phyloP scores from a whole-genome alignment of 2,888 invertebrate genomes.

The Conomelus anceps region DNA sequence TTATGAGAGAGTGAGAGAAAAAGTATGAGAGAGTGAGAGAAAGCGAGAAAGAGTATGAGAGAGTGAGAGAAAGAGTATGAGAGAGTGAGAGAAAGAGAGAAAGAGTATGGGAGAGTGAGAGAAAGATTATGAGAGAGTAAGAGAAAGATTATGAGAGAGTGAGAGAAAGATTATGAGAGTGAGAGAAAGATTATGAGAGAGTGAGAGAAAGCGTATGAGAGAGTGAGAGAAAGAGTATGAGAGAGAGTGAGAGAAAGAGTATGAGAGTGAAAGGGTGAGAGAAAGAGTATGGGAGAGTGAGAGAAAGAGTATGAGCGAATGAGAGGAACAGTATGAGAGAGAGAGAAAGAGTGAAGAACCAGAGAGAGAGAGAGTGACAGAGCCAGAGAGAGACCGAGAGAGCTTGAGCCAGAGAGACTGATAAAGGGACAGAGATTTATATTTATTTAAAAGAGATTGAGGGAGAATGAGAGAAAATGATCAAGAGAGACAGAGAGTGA shows the following conservation, averaged over 20 bases:
- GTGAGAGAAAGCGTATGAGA: not conserved
- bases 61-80: too few species aligned
- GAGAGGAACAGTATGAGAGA: too few species aligned
- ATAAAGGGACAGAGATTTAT: not conserved
- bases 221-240: not conserved
- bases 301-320: not conserved
- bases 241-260: not conserved
- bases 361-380: not conserved
- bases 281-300: not conserved
- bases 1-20: too few species aligned
- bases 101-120: not conserved
- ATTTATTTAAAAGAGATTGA: too few species aligned
- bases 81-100: not conserved
- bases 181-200: not conserved
- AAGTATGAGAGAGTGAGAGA: not conserved
- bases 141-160: not conserved
- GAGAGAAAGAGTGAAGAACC: too few species aligned
- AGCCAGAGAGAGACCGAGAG: too few species aligned
- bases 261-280: not conserved
- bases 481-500: too few species aligned
- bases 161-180: not conserved
- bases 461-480: too few species aligned
- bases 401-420: too few species aligned
- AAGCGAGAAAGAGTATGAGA: not conserved
- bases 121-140: too few species aligned